phyloP scores from a whole-genome alignment of 2,113 vertebrate species.

The Onychorhynchus coronatus region DNA sequence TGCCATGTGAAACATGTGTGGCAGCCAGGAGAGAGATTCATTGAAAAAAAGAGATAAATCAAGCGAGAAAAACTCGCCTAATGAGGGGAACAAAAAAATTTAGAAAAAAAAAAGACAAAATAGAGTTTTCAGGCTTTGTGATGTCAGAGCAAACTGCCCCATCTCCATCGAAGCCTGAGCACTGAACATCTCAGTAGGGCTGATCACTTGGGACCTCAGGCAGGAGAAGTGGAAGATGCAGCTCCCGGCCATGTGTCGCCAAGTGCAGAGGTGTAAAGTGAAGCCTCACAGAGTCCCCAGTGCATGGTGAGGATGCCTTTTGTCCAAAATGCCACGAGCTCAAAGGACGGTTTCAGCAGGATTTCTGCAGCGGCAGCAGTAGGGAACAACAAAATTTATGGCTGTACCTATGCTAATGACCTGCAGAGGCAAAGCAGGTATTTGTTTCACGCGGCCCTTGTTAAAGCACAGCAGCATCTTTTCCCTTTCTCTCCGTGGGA shows the following conservation, averaged over 20 bases:
- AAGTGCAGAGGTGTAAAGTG: not conserved
- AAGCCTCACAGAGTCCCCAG: not conserved
- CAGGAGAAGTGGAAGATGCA: not conserved
- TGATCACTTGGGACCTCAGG: not conserved
- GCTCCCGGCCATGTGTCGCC: not conserved
- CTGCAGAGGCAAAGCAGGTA: not conserved
- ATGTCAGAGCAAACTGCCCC: not conserved
- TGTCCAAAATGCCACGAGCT: not conserved
- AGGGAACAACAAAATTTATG: not conserved
- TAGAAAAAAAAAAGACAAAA: not conserved
- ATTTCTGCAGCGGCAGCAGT: not conserved
- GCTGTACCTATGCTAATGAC: slow-evolving; percentile 37
- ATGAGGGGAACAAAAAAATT: not conserved
- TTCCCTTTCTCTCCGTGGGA: not conserved
- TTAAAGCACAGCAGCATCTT: not conserved
- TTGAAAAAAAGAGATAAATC: not conserved
- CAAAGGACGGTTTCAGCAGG: not conserved
- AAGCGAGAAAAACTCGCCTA: not conserved
- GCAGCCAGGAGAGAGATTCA: not conserved
- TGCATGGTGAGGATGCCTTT: not conserved
- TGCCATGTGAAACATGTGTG: not conserved
- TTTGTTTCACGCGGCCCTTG: not conserved
- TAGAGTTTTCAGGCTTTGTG: not conserved
- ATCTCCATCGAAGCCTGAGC: not conserved
- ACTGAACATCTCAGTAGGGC: not conserved